Conservation (phyloP, 2,113 vertebrate genomes). For the Lampris megalopsis region DNA sequence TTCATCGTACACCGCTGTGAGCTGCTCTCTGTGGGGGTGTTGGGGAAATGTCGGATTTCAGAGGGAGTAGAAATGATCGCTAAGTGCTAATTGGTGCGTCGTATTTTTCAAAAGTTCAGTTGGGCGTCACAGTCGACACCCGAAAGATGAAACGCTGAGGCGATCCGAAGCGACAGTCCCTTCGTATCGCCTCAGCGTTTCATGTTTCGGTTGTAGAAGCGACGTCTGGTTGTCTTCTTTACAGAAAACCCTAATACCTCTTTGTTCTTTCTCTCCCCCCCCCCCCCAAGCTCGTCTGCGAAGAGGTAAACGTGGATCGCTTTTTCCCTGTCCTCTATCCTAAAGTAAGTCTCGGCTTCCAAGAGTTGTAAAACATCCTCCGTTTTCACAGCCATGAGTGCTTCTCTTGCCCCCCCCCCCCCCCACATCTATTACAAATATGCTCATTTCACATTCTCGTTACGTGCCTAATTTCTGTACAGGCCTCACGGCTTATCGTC, state of each 20-base stretch:
- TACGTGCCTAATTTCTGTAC: conserved; percentile 24
- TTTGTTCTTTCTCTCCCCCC: conserved; percentile 39
- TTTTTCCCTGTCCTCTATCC: conserved; percentile 95
- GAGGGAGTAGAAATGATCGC: too few species aligned
- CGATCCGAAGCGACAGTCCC: not conserved
- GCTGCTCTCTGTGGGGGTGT: too few species aligned
- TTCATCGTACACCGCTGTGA: too few species aligned
- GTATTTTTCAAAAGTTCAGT: too few species aligned
- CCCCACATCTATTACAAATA: not conserved
- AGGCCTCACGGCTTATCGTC: conserved; percentile 95
- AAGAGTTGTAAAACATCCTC: not conserved
- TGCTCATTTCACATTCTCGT: not conserved
- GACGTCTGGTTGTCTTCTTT: not conserved
- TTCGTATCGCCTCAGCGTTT: not conserved
- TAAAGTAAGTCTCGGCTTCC: conserved; percentile 75
- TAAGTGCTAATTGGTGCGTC: too few species aligned
- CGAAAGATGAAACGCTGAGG: too few species aligned
- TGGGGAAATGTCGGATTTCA: too few species aligned
- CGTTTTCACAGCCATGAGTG: not conserved
- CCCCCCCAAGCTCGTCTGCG: conserved; percentile 88
- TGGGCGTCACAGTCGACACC: too few species aligned
- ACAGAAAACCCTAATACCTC: conserved; percentile 18
- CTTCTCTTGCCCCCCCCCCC: not conserved
- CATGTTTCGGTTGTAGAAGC: not conserved
- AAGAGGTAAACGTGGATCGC: conserved; percentile 95